These are phyloP conservation scores for Harpagus bidentatus DNA, from an alignment of 2,113 vertebrate species.

Conservation along the genomic window DNA sequence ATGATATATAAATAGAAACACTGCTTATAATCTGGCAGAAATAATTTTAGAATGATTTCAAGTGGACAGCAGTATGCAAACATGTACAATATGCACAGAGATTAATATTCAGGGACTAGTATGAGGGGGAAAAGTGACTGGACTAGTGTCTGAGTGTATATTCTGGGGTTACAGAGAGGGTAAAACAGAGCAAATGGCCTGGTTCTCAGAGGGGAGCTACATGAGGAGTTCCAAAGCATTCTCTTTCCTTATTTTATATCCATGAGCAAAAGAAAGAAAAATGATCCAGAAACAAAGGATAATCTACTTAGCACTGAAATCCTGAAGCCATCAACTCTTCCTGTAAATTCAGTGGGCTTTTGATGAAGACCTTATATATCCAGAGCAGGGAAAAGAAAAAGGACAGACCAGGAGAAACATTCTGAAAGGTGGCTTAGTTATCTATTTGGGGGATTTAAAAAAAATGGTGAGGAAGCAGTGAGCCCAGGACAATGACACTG, in stretches of 20 bases:
- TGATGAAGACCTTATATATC: not conserved
- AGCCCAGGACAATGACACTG: not conserved
- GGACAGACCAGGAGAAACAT: not conserved
- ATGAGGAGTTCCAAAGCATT: not conserved
- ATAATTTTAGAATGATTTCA: not conserved
- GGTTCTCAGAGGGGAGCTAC: not conserved
- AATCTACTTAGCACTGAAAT: not conserved
- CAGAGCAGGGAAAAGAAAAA: not conserved
- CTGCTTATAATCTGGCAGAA: not conserved
- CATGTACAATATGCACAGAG: not conserved
- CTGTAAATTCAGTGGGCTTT: not conserved
- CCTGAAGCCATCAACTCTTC: not conserved
- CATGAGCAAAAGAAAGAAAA: not conserved
- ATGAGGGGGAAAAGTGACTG: not conserved
- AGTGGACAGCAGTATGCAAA: not conserved
- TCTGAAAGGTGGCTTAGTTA: not conserved
- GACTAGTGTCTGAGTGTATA: not conserved
- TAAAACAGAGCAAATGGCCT: not conserved
- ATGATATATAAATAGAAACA: not conserved
- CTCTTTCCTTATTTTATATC: not conserved
- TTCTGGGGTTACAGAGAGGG: not conserved
- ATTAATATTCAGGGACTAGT: not conserved
- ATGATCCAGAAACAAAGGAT: not conserved
- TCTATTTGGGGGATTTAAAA: not conserved
- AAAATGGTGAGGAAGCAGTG: not conserved